phyloP scores from a whole-genome alignment of 2,113 vertebrate genomes.

The Suncus etruscus region DNA sequence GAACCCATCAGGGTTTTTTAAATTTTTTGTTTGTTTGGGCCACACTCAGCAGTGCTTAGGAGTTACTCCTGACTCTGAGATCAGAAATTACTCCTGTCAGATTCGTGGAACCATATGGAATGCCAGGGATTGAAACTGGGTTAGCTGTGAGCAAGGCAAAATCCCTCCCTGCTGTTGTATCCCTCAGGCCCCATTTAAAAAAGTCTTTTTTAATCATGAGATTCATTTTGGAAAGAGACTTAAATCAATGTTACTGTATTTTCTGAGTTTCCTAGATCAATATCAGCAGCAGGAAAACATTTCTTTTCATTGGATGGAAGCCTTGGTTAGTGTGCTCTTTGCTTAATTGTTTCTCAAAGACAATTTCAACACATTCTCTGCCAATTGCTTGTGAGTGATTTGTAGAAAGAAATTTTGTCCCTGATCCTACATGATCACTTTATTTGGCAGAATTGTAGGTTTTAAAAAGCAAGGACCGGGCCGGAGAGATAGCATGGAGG shows the following conservation, averaged over 20 bases:
- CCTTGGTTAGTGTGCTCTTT: slow-evolving; percentile 74
- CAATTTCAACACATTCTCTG: slow-evolving; percentile 85
- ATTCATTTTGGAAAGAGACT: background rate
- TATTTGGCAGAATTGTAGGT: slow-evolving; percentile 84
- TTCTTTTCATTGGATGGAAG: slow-evolving; percentile 74
- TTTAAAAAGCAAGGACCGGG: slow-evolving; percentile 76
- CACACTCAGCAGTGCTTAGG: too few relatives aligned
- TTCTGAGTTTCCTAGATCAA: slow-evolving; percentile 34
- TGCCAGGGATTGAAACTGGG: too few relatives aligned
- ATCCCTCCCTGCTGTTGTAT: too few relatives aligned
- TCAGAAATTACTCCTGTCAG: too few relatives aligned
- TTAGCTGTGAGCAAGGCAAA: too few relatives aligned
- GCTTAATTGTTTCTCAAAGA: slow-evolving; percentile 86
- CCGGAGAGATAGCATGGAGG: too few relatives aligned
- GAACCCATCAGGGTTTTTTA: background rate
- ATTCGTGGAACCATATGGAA: too few relatives aligned
- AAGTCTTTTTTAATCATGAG: too few relatives aligned
- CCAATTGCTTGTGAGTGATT: slow-evolving; percentile 87
- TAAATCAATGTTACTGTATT: slow-evolving; percentile 6
- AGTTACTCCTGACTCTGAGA: too few relatives aligned
- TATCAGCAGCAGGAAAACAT: background rate
- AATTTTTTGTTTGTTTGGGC: too few relatives aligned
- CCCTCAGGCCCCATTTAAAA: too few relatives aligned
- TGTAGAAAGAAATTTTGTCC: slow-evolving; percentile 87
- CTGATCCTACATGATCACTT: slow-evolving; percentile 85